Percentiles rank a stretch among this genome's conserved stretches.
Evolutionary conservation across 2,797 vertebrate species (phyloP).

Genomic region (Pseudochirops cupreus): DNA sequence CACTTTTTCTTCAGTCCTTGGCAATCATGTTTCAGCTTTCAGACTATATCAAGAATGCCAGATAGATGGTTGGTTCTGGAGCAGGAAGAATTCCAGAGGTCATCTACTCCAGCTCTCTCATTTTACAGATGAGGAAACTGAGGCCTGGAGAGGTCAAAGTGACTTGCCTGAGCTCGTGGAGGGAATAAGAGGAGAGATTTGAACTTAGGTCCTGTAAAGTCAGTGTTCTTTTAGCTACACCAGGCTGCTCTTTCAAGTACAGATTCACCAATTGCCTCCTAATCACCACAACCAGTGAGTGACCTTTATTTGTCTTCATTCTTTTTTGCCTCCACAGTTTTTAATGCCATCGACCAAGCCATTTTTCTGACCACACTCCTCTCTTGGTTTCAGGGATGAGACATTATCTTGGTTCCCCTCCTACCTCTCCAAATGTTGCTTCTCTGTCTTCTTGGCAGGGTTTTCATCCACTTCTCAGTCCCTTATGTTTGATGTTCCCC

Average conservation of each 20-base stretch:
- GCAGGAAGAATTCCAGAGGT: neutral
- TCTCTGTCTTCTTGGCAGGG: neutral
- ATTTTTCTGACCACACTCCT: neutral
- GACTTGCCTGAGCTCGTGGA: neutral
- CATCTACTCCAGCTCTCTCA: neutral
- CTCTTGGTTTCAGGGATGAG: neutral
- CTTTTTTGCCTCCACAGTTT: neutral
- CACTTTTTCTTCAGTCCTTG: neutral
- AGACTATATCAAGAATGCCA: neutral
- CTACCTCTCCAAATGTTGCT: neutral
- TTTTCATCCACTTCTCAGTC: neutral
- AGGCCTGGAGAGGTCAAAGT: neutral
- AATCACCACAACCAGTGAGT: neutral
- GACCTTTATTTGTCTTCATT: neutral
- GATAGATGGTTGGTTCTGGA: neutral
- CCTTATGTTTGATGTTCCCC: neutral
- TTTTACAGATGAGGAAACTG: neutral
- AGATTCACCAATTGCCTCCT: neutral
- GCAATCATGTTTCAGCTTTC: neutral
- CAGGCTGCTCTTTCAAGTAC: neutral
- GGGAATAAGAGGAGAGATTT: neutral
- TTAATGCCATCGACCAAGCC: neutral
- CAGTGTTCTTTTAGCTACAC: neutral
- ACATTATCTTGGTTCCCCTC: neutral
- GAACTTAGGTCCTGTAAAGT: neutral